These are phyloP conservation scores for Orchesellides sinensis DNA, from an alignment of 2,888 invertebrate genomes.

Conservation along the genomic window DNA sequence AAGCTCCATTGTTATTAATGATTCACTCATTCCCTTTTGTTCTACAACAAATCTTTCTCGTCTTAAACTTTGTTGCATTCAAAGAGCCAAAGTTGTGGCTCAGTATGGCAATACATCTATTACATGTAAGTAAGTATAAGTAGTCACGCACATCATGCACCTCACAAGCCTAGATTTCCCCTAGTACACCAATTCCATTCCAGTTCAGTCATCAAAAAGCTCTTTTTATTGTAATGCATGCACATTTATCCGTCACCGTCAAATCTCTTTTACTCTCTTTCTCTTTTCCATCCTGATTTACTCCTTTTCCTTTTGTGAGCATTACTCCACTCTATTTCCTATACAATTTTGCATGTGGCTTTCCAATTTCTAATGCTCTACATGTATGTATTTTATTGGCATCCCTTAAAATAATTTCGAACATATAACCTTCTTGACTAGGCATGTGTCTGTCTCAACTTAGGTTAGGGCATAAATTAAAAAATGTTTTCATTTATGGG, in stretches of 20 bases:
- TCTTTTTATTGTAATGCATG: constrained; percentile 59
- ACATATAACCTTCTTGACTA: too few relatives aligned
- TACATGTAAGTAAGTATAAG: too few relatives aligned
- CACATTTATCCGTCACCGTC: constrained; percentile 49
- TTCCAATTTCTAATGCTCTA: too few relatives aligned
- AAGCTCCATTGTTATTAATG: constrained; percentile 29
- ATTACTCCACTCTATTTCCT: too few relatives aligned
- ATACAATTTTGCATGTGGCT: too few relatives aligned
- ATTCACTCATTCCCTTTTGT: constrained; percentile 33
- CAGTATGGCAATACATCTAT: too few relatives aligned
- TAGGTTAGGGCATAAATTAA: too few relatives aligned
- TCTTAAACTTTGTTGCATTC: not conserved
- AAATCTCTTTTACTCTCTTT: constrained; percentile 23
- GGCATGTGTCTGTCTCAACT: too few relatives aligned
- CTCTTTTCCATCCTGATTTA: not conserved
- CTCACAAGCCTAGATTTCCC: constrained; percentile 54
- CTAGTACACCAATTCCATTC: constrained; percentile 59
- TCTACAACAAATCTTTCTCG: constrained; percentile 7
- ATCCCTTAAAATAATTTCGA: too few relatives aligned
- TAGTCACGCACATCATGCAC: constrained; percentile 27
- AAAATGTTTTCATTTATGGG: too few relatives aligned
- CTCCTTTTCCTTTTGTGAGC: not conserved
- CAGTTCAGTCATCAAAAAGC: constrained; percentile 66
- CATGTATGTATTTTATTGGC: too few relatives aligned
- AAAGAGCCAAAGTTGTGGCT: not conserved